Percentiles rank a stretch among this genome's conserved stretches.
phyloP scores from a whole-genome alignment of 2,888 invertebrate genomes.

The Melikaiella ostensackeni region DNA sequence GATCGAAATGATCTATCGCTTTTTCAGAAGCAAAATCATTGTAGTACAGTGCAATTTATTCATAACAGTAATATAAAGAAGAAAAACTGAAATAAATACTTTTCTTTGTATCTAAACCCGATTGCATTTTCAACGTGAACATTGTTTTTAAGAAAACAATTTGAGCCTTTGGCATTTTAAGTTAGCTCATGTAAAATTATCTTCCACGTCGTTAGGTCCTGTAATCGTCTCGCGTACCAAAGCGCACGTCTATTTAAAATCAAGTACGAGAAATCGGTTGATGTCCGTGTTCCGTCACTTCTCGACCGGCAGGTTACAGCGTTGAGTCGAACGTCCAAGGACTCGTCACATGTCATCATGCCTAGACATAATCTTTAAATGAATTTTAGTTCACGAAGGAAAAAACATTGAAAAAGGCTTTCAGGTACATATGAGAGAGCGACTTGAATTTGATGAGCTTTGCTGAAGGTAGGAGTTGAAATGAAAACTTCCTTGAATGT shows the following conservation, averaged over 20 bases:
- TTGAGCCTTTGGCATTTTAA: neutral
- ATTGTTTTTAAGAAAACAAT: neutral
- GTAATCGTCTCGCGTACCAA: neutral
- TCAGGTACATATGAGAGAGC: neutral
- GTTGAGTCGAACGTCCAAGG: conserved; percentile 7
- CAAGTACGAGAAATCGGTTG: neutral
- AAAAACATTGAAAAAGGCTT: neutral
- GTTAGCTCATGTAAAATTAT: neutral
- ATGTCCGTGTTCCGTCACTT: neutral
- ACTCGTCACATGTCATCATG: neutral
- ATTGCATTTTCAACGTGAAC: neutral
- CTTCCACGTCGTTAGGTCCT: neutral
- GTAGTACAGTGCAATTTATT: neutral
- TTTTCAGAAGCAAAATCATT: neutral
- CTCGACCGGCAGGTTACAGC: neutral
- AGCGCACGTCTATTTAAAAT: neutral
- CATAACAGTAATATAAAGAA: neutral
- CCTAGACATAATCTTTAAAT: neutral
- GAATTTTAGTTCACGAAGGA: neutral
- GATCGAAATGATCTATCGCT: no score
- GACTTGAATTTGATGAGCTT: neutral
- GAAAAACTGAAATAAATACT: neutral
- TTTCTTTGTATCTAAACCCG: neutral
- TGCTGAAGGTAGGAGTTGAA: no score
- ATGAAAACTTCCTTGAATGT: no score